These are phyloP conservation scores for Nycticorax nycticorax DNA, from an alignment of 2,113 vertebrate genomes.

Conservation along the genomic window DNA sequence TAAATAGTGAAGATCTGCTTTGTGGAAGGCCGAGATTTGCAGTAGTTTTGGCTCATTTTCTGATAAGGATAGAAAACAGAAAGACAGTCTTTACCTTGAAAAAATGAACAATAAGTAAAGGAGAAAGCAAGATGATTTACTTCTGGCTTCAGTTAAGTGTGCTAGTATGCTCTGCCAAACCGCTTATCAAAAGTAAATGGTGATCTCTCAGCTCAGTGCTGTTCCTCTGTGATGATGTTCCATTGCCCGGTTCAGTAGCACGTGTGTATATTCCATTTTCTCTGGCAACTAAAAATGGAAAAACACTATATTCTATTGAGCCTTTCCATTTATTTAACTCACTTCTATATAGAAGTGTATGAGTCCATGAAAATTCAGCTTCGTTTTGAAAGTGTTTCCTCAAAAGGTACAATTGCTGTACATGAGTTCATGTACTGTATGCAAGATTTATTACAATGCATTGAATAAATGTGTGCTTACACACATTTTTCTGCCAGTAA, in stretches of 20 bases:
- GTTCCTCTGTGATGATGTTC: background rate
- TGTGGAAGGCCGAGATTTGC: background rate
- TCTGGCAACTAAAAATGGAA: background rate
- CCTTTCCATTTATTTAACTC: background rate
- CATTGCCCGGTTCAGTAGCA: background rate
- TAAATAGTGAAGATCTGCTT: background rate
- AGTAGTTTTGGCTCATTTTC: background rate
- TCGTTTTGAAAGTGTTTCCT: background rate
- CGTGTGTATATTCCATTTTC: background rate
- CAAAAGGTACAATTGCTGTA: background rate
- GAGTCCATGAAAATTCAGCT: background rate
- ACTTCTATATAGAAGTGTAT: background rate
- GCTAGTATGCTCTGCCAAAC: background rate
- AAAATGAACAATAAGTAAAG: background rate
- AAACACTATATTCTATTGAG: background rate
- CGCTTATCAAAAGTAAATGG: background rate
- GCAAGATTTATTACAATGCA: background rate
- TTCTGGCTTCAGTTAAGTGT: background rate
- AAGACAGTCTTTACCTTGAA: background rate
- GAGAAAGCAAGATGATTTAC: background rate
- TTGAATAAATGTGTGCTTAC: background rate
- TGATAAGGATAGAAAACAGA: background rate
- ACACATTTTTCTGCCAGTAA: background rate
- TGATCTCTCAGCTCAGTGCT: background rate
- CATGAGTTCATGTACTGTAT: too few relatives aligned